Evolutionary conservation across 2,888 invertebrate genomes (phyloP).

Genomic region (Eupeodes latifasciatus): DNA sequence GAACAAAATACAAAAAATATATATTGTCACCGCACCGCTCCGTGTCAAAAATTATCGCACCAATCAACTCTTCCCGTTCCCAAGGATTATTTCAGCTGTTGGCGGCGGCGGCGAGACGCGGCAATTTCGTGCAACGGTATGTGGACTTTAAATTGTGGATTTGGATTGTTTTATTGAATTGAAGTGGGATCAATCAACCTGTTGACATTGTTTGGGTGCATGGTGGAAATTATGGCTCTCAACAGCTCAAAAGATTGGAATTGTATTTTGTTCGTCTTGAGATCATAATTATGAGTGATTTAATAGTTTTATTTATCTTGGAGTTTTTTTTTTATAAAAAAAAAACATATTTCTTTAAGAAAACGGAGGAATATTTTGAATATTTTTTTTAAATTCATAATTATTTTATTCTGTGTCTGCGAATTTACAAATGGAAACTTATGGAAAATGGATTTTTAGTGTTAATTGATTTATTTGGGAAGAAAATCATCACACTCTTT

Average conservation of each 20-base stretch:
- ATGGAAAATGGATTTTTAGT: background rate
- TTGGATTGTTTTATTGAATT: conserved; percentile 24
- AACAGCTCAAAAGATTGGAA: background rate
- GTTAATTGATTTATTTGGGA: conserved; percentile 28
- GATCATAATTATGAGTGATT: conserved; percentile 40
- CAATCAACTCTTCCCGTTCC: conserved; percentile 52
- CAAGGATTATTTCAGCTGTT: conserved; percentile 75
- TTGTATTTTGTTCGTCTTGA: background rate
- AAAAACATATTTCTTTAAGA: background rate
- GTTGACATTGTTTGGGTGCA: conserved; percentile 74
- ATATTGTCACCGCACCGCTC: conserved; percentile 52
- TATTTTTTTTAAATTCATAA: conserved; percentile 6
- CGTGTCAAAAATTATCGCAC: background rate
- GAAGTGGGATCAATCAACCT: conserved; percentile 72
- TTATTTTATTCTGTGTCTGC: conserved; percentile 14
- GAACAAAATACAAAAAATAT: conserved; percentile 20
- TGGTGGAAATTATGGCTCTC: conserved; percentile 11
- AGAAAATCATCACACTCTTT: background rate
- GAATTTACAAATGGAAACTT: background rate
- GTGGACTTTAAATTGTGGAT: conserved; percentile 54
- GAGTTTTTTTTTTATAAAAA: background rate
- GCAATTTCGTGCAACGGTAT: conserved; percentile 65
- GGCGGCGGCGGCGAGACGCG: background rate
- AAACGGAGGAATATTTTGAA: background rate
- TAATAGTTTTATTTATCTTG: conserved; percentile 15